A percentile compares a stretch with the other conserved stretches of the same genome.
Evolutionary conservation across 2,797 vertebrate species (phyloP).

Genomic region (Microhierax caerulescens): DNA sequence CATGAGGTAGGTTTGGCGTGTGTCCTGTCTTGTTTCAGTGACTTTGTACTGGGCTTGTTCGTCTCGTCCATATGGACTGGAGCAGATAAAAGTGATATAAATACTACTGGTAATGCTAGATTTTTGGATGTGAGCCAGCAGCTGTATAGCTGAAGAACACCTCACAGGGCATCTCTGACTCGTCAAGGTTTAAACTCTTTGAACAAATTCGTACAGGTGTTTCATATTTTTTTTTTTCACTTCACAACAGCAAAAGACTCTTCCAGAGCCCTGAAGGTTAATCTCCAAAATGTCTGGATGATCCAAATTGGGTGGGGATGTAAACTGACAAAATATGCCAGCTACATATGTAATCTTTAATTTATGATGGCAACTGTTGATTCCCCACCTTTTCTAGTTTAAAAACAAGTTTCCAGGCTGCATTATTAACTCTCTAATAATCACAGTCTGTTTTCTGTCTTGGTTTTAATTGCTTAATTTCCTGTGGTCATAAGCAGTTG

Average conservation of each 20-base stretch:
- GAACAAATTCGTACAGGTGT: not conserved
- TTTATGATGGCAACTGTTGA: not conserved
- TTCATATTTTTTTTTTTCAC: not conserved
- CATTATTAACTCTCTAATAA: not conserved
- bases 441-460: not conserved
- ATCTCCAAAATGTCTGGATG: not conserved
- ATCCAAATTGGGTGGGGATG: not conserved
- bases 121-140: not conserved
- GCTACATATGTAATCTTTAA: accelerated
- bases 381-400: not conserved
- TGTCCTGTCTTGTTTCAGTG: not conserved
- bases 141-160: not conserved
- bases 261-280: accelerated
- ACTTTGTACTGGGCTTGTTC: not conserved
- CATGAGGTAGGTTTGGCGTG: not conserved
- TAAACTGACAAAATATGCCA: not conserved
- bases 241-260: not conserved
- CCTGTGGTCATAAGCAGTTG: not conserved
- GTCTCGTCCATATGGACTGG: not conserved
- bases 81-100: not conserved
- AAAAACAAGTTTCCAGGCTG: not conserved
- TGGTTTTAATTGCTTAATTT: not conserved
- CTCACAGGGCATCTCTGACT: not conserved
- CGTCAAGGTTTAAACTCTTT: not conserved
- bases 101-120: not conserved